Percentiles rank a stretch among this genome's conserved stretches.
phyloP scores from a whole-genome alignment of 2,888 invertebrate genomes.

The Epistrophella euchroma region DNA sequence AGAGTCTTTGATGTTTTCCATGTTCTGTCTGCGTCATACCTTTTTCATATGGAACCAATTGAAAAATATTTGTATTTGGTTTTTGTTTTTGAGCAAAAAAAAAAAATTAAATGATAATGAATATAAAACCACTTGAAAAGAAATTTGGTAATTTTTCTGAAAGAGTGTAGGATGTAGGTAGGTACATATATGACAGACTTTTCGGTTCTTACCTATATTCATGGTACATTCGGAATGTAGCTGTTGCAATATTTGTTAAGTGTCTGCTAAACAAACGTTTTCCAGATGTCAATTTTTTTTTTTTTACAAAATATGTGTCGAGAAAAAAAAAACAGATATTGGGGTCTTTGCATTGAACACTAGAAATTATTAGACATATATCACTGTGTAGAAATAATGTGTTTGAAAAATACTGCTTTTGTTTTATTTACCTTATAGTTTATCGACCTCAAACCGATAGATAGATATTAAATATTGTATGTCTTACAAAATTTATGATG shows the following conservation, averaged over 20 bases:
- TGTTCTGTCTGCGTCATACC: conserved; percentile 25
- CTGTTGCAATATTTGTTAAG: conserved; percentile 56
- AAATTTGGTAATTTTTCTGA: conserved; percentile 29
- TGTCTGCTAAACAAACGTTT: conserved; percentile 51
- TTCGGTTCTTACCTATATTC: not conserved
- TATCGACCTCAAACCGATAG: no score
- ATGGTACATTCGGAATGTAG: not conserved
- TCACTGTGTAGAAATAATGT: not conserved
- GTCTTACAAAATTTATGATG: no score
- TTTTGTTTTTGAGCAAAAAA: not conserved
- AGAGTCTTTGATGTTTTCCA: conserved; percentile 55
- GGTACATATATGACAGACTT: conserved; percentile 33
- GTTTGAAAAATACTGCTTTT: not conserved
- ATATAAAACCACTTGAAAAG: conserved; percentile 60
- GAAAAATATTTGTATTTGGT: conserved; percentile 26
- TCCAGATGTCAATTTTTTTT: conserved; percentile 61
- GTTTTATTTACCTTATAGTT: not conserved
- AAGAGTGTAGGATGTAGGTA: not conserved
- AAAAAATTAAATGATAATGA: not conserved
- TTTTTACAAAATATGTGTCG: not conserved
- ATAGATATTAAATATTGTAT: no score
- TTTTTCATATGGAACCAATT: conserved; percentile 58
- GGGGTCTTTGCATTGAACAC: not conserved
- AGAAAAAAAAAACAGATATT: not conserved
- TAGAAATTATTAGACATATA: not conserved